phyloP scores from a whole-genome alignment of 2,113 vertebrate genomes.

The Oenanthe oenanthe region DNA sequence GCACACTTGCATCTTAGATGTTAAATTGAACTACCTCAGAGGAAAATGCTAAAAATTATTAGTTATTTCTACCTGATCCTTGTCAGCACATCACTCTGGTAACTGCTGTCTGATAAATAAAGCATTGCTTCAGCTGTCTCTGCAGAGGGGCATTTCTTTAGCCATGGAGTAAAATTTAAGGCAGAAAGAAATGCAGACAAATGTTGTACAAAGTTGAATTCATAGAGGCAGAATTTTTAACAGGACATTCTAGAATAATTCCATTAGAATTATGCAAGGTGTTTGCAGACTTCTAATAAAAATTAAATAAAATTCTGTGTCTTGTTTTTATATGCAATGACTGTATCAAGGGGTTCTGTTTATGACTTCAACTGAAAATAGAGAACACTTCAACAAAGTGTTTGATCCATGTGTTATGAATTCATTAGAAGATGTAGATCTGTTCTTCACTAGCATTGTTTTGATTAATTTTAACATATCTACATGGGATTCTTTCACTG shows the following conservation, averaged over 20 bases:
- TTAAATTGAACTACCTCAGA: not conserved
- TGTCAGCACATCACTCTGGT: not conserved
- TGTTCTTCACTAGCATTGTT: not conserved
- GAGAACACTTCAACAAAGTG: not conserved
- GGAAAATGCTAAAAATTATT: not conserved
- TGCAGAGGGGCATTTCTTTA: not conserved
- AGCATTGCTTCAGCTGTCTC: not conserved
- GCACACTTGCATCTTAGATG: not conserved
- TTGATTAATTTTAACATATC: not conserved
- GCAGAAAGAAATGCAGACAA: not conserved
- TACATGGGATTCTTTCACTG: not conserved
- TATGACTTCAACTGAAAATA: not conserved
- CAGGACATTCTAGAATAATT: not conserved
- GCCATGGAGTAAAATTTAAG: not conserved
- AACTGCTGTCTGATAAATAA: not conserved
- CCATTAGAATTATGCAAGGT: not conserved
- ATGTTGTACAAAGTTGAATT: not conserved
- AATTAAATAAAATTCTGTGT: not conserved
- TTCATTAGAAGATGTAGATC: not conserved
- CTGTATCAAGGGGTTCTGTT: not conserved
- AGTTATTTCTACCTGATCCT: not conserved
- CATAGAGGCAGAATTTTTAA: not conserved
- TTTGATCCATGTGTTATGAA: accelerated
- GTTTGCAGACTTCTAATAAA: not conserved
- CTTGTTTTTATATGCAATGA: not conserved